Evolutionary conservation across 2,113 vertebrate genomes (phyloP).

Genomic region (Ibidorhyncha struthersii): DNA sequence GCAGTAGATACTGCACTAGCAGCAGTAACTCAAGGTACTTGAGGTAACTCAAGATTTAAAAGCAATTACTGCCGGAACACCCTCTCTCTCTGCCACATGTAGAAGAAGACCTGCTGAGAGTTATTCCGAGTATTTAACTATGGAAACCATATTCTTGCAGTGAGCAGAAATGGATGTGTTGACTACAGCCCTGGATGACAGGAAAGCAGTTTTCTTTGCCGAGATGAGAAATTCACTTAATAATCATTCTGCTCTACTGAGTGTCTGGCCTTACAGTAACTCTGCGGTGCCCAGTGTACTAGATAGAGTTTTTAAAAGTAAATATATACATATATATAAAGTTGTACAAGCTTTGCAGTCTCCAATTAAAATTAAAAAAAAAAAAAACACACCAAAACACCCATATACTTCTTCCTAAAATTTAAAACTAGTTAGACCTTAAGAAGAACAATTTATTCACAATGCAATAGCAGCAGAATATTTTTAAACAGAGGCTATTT

Average conservation of each 20-base stretch:
- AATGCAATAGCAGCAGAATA: background rate
- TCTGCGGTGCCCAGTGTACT: background rate
- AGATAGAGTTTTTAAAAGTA: background rate
- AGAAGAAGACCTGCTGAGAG: background rate
- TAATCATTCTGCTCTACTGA: background rate
- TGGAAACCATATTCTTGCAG: background rate
- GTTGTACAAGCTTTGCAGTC: background rate
- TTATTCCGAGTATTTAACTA: background rate
- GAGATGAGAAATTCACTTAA: background rate
- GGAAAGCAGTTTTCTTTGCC: background rate
- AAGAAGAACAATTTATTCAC: background rate
- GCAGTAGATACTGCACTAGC: background rate
- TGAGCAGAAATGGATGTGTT: background rate
- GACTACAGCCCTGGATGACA: background rate
- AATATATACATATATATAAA: background rate
- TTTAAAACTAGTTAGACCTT: background rate
- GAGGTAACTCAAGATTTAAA: background rate
- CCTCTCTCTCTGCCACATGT: background rate
- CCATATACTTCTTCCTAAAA: background rate
- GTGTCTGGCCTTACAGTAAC: background rate
- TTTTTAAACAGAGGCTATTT: background rate
- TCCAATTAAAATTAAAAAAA: background rate
- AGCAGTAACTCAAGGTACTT: too few relatives aligned
- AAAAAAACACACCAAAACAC: background rate
- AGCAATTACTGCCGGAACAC: background rate